Conservation (phyloP, 2,797 vertebrate species). For the Alectoris magna region DNA sequence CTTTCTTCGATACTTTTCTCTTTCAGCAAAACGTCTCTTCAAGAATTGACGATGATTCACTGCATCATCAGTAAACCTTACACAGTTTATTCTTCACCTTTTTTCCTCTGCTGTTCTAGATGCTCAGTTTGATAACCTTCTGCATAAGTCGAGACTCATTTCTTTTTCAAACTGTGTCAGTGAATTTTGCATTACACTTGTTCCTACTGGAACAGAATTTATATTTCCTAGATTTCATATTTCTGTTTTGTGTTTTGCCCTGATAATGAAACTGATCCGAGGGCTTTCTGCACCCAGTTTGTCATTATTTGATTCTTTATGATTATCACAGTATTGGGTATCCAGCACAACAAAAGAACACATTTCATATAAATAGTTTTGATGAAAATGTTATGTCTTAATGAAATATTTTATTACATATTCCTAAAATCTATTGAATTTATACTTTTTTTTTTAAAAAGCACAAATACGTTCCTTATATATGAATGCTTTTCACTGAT, state of each 20-base stretch:
- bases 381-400: not conserved
- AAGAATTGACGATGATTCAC: not conserved
- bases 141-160: not conserved
- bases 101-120: not conserved
- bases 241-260: not conserved
- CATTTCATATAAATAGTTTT: not conserved
- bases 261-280: not conserved
- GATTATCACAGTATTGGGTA: not conserved
- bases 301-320: not conserved
- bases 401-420: not conserved
- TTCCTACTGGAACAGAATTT: not conserved
- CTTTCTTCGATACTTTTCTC: conserved; percentile 51
- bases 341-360: not conserved
- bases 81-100: not conserved
- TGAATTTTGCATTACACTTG: not conserved
- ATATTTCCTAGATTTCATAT: not conserved
- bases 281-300: not conserved
- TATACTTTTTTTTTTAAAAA: too few relatives aligned
- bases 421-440: not conserved
- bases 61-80: conserved; percentile 25
- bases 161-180: conserved; percentile 5
- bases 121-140: not conserved
- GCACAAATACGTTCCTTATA: not conserved
- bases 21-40: conserved; percentile 23
- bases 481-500: not conserved